phyloP scores from a whole-genome alignment of 2,113 vertebrate genomes.

The Pangasianodon gigas region DNA sequence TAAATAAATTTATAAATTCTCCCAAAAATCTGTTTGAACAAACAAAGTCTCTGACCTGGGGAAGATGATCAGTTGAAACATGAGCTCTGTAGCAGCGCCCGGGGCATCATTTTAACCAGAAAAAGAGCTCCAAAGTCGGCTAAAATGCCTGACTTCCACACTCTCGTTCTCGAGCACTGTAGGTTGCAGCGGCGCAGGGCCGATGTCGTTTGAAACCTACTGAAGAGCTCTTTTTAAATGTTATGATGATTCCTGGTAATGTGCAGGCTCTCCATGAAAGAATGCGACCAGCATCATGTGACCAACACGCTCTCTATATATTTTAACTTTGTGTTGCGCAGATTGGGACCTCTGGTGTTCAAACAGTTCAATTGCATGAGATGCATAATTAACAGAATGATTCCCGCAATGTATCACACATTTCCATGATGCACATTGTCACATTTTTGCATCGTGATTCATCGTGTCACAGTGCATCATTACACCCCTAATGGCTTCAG shows the following conservation, averaged over 20 bases:
- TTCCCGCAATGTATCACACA: background rate
- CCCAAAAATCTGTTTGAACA: background rate
- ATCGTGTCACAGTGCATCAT: background rate
- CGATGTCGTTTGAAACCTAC: background rate
- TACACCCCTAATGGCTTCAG: background rate
- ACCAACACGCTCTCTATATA: background rate
- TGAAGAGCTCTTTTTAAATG: background rate
- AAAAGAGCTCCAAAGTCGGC: background rate
- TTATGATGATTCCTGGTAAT: background rate
- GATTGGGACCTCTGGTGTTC: background rate
- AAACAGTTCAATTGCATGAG: background rate
- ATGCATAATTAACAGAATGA: background rate
- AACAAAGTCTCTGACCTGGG: background rate
- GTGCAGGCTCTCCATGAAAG: background rate
- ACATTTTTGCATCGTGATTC: background rate
- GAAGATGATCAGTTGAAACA: background rate
- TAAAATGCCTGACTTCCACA: background rate
- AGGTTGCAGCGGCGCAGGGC: background rate
- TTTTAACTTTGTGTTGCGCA: background rate
- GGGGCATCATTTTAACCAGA: background rate
- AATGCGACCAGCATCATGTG: background rate
- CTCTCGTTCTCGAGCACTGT: background rate
- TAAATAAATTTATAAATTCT: background rate
- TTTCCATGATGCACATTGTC: background rate
- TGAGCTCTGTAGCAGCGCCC: background rate